phyloP scores from a whole-genome alignment of 2,888 invertebrate species.

The Villa cingulata region DNA sequence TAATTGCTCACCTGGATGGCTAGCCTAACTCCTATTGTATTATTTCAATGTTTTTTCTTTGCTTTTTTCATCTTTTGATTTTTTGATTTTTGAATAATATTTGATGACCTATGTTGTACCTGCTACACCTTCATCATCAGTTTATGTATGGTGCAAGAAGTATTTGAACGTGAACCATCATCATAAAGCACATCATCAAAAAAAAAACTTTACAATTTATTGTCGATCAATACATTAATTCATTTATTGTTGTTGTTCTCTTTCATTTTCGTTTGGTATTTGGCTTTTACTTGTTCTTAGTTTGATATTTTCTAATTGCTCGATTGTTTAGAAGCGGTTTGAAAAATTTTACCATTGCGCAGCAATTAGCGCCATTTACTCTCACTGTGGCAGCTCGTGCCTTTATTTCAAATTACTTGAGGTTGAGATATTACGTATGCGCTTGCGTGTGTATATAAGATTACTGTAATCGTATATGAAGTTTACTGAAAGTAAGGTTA shows the following conservation, averaged over 20 bases:
- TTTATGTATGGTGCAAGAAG: not conserved
- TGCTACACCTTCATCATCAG: not conserved
- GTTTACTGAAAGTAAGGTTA: not conserved
- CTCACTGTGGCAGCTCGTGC: not conserved
- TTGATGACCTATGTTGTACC: not conserved
- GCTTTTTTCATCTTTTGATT: too few species aligned
- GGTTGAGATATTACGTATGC: too few species aligned
- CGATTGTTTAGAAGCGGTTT: conserved; percentile 7
- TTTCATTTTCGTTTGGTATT: not conserved
- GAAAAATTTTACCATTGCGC: conserved; percentile 8
- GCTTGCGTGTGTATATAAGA: too few species aligned
- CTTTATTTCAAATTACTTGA: not conserved
- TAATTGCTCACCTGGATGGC: not conserved
- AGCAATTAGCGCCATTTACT: conserved; percentile 12
- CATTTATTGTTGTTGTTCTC: not conserved
- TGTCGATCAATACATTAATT: not conserved
- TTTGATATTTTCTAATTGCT: conserved; percentile 9
- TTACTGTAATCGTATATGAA: too few species aligned
- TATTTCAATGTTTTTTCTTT: too few species aligned
- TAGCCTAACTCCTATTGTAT: not conserved
- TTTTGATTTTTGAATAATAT: not conserved
- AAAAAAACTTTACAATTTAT: not conserved
- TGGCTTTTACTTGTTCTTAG: not conserved
- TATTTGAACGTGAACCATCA: too few species aligned
- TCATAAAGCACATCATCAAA: too few species aligned